Conservation (phyloP, 2,888 invertebrate species). For the Nomada ruficornis region DNA sequence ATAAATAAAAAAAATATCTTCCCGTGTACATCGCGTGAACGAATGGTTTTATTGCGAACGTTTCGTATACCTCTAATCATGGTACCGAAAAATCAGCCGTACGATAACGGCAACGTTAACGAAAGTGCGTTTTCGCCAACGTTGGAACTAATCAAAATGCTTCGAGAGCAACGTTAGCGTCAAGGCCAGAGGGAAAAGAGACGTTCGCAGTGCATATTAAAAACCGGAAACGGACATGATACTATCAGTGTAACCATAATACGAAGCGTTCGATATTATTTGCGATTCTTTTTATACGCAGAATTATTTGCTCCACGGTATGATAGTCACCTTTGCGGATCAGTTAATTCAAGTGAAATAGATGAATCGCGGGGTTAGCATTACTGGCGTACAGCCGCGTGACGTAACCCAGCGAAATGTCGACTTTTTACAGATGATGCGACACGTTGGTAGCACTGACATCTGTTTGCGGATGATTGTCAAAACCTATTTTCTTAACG, state of each 20-base stretch:
- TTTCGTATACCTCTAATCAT: slow-evolving; percentile 16
- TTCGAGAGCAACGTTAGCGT: slow-evolving; percentile 27
- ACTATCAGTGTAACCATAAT: slow-evolving; percentile 33
- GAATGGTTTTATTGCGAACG: slow-evolving; percentile 25
- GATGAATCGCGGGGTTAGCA: slow-evolving; percentile 45
- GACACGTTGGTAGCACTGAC: slow-evolving; percentile 73
- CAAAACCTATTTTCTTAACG: slow-evolving; percentile 79
- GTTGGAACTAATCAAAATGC: slow-evolving; percentile 10
- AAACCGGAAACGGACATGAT: slow-evolving; percentile 58
- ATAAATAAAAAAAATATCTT: slow-evolving; percentile 73
- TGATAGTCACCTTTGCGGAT: background rate
- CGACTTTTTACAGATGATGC: slow-evolving; percentile 15
- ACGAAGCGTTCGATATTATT: background rate
- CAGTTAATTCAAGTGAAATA: slow-evolving; percentile 13
- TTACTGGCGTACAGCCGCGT: slow-evolving; percentile 20
- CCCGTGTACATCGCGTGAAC: slow-evolving; percentile 53
- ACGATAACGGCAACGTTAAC: background rate
- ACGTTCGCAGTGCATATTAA: slow-evolving; percentile 31
- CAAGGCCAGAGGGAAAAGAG: slow-evolving; percentile 34
- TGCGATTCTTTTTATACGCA: background rate
- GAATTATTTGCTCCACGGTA: background rate
- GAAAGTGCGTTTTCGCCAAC: background rate
- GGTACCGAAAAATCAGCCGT: background rate
- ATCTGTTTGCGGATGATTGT: slow-evolving; percentile 81
- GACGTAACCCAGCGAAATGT: slow-evolving; percentile 54